Evolutionary conservation across 2,113 vertebrate genomes (phyloP), one percentile per base, ranked within the genome.

Genomic region (Limanda limanda): DNA sequence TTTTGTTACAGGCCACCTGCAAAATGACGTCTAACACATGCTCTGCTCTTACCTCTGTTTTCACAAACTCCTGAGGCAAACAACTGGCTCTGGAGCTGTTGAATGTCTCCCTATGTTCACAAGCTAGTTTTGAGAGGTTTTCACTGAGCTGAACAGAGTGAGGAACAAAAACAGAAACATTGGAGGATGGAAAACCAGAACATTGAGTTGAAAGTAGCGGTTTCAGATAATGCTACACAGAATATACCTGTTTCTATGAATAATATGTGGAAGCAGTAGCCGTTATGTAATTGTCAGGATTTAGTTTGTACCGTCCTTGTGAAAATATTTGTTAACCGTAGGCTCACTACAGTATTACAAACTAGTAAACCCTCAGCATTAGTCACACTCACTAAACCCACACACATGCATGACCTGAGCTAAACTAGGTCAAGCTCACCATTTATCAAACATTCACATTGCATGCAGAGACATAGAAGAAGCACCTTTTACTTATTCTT

Each of bases 341-440:
- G 45, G 24, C 62, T 21, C 55, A 61, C 35, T 42, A 31, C 56
- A 27, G 14, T 58, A 54, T 75, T 75, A 66, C 24, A 7, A 55
- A 68, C 24, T 60, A 31, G 21, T 61, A 71, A 71, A 76, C 12
- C n/a, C 37, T 59, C 55, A 61, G 66, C 60, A 65, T 75, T 35
- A 81, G 55, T 76, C 54, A 71, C 5, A 54, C 59, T 59, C 65
- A 69, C 58, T 74, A 45, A 70, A 65, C 35, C 31, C 67, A 76
- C 67, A 76, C 54, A 62, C 58, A 47, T 21, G 10, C 65, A 64
- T 58, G 67, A 61, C n/a, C 48, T 66, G 24, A 48, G 47, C 47
- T 25, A 71, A 61, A 71, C 24, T 60, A 67, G 68, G 73, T 47
- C 37, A 68, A 52, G 27, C 51, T 63, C 20, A 51, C 20, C 5